Base-by-base conservation (phyloP, 2,113 vertebrate genomes). In the Antechinus flavipes region DNA sequence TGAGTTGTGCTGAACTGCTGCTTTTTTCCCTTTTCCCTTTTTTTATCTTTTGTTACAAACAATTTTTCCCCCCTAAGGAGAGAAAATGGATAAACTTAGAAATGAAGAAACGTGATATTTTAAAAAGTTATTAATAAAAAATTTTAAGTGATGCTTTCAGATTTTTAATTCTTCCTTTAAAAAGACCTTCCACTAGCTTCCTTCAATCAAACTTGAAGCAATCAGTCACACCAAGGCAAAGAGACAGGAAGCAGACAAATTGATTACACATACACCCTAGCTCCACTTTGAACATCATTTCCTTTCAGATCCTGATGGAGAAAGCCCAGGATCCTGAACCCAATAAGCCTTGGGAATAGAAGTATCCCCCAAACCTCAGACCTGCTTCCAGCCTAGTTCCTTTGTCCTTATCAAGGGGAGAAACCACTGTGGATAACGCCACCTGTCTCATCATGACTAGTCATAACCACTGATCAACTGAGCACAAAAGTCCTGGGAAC, bases 101-200 rank as follows among this genome's bases (percentile, higher is more conserved):
- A 52, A 2, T 52, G 35, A 42, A 91, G 47, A 42, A 90, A 9
- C 76, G 2, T 24, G 35, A 92, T 52, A 52, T 52, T 52, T 52
- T 52, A 95, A 93, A 90, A 10, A 2, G 22, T 7, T 53, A 56
- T 55, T 11, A 90, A n/a, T 91, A 93, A 95, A 96, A 91, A 24
- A 90, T n/a, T 8, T 26, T 58, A 90, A 22, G 61, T 35, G 42
- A 27, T 0, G 91, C 61, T 35, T 68, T 35, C 61, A 68, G 61
- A 68, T 68, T 2, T 35, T 30, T 12, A 16, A 76, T 22, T n/a
- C 35, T 76, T 35, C 30, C 3, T 14, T 11, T 76, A 4, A n/a
- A 55, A 22, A n/a, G 35, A 76, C 61, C 35, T n/a, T 76, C 35
- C 68, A 76, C 35, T 76, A 7, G 27, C 35, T 4, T 19, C 35